phyloP scores from a whole-genome alignment of 2,888 invertebrate species.

The Cylindroiulus punctatus region DNA sequence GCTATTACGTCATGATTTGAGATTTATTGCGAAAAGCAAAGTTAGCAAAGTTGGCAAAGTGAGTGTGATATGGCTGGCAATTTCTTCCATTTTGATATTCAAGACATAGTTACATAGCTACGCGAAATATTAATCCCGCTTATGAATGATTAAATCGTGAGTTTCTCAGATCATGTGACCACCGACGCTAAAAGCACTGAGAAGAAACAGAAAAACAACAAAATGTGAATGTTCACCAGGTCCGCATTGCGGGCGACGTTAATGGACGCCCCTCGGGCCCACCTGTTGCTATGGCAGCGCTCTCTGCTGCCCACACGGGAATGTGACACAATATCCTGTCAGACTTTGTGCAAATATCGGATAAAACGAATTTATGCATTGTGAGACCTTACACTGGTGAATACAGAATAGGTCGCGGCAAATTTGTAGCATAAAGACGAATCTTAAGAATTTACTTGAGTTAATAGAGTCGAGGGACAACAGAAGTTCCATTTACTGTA shows the following conservation, averaged over 20 bases:
- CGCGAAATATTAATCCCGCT: not conserved
- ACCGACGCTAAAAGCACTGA: not conserved
- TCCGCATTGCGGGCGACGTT: not conserved
- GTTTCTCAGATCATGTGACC: not conserved
- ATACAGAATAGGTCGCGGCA: too few relatives aligned
- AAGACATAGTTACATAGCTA: not conserved
- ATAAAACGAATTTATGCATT: not conserved
- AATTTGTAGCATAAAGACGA: too few relatives aligned
- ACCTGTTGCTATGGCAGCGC: slow-evolving; percentile 16
- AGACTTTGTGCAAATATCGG: not conserved
- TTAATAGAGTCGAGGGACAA: too few relatives aligned
- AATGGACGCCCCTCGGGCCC: slow-evolving; percentile 1
- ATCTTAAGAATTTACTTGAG: too few relatives aligned
- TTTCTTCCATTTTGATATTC: slow-evolving; percentile 22
- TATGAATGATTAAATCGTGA: slow-evolving; percentile 7
- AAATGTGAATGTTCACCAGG: not conserved
- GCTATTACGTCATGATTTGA: not conserved
- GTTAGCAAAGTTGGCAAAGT: slow-evolving; percentile 24
- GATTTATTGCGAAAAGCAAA: slow-evolving; percentile 6
- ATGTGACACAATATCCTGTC: not conserved
- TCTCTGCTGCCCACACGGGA: not conserved
- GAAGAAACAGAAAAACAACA: not conserved
- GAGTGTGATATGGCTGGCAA: not conserved
- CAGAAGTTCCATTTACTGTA: too few relatives aligned
- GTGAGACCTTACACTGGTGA: too few relatives aligned